Base-by-base conservation (phyloP, 2,888 invertebrate species). In the Chalcis sispes region DNA sequence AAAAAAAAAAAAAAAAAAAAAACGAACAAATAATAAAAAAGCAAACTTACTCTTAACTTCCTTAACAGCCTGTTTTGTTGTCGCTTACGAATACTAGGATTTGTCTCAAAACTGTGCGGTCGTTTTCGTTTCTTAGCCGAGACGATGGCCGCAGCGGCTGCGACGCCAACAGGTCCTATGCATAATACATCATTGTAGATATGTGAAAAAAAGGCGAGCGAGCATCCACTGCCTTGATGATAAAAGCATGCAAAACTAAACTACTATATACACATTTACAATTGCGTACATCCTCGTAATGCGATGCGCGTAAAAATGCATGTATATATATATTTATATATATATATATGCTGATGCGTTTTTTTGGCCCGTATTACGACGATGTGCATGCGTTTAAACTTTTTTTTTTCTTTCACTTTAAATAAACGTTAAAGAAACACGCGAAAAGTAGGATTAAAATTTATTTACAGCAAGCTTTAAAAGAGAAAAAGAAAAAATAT, bases 71-170 rank as follows among this genome's bases (percentile, higher is more conserved):
- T 92, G 87, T 98, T 98, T 89, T 98, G 98, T 89, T 98, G 98
- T 67, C 98, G 91, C 89, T 98, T 98, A 83, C 98, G 91, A 81
- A 98, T 97, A 48, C 98, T 98, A 1, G 98, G 98, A 91, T 98
- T 98, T 67, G 98, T 98, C 90, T 98, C 98, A 89, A 98, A 98
- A 75, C 96, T 95, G 90, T 98, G 98, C 50, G 97, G 97, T 82
- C 98, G 90, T 90, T 98, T 98, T 84, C 97, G 92, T 87, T 98
- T 98, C 89, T 98, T 98, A 0, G 97, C 96, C 2, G 98, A 97
- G 25, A 96, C 96, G 83, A 98, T 98, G 54, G 98, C 98, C 54
- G 98, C 98, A 2, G 98, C 98, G 2, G 98, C 98, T 23, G 98
- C 98, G 89, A 98, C 96, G 59, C 98, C 98, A 74, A 98, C 95